Evolutionary conservation across 2,888 invertebrate species (phyloP).

Genomic region (Bellardia bayeri): DNA sequence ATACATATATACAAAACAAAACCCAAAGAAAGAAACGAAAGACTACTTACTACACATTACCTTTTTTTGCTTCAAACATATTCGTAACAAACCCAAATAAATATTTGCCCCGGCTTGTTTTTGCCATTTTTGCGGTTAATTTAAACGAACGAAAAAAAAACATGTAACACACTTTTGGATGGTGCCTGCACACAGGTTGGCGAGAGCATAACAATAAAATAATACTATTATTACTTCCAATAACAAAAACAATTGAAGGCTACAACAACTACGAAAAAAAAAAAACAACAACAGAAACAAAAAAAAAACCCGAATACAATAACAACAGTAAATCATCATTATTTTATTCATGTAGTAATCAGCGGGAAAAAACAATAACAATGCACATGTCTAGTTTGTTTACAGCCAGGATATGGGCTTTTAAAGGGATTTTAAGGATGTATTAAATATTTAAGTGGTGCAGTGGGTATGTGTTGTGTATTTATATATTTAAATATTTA

Average conservation of each 20-base stretch:
- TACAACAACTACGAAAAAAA: not conserved
- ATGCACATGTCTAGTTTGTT: not conserved
- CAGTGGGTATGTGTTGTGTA: not conserved
- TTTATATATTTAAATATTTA: too few relatives aligned
- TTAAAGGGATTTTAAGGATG: slow-evolving; percentile 34
- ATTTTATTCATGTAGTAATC: slow-evolving; percentile 36
- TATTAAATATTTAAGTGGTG: not conserved
- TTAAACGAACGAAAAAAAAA: not conserved
- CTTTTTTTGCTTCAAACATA: not conserved
- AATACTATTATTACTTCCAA: slow-evolving; percentile 40
- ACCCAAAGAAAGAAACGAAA: not conserved
- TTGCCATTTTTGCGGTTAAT: slow-evolving; percentile 9
- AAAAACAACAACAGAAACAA: not conserved
- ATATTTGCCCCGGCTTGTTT: not conserved
- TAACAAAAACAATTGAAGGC: slow-evolving; percentile 1
- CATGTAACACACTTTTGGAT: slow-evolving; percentile 28
- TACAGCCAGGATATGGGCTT: slow-evolving; percentile 38
- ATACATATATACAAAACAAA: not conserved
- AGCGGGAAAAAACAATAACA: not conserved
- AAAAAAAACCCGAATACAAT: not conserved
- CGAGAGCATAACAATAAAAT: slow-evolving; percentile 34
- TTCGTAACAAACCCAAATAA: not conserved
- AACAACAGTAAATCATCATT: slow-evolving; percentile 12
- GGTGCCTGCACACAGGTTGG: not conserved
- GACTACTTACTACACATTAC: not conserved